phyloP scores from a whole-genome alignment of 2,797 vertebrate species.

The Morelia viridis region DNA sequence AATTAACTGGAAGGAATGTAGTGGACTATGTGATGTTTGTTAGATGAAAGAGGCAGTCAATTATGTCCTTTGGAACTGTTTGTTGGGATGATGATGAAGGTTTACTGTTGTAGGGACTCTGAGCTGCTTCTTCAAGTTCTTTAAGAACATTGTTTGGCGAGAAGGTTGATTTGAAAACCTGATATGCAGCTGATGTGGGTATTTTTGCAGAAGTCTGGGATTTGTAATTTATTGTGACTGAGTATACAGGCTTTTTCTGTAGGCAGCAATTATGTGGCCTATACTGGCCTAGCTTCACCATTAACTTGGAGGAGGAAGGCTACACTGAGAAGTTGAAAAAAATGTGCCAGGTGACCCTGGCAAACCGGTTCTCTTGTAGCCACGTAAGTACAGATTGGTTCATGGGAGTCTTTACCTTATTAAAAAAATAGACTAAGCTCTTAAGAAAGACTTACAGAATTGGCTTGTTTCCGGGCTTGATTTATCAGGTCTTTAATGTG shows the following conservation, averaged over 20 bases:
- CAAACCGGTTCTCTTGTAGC: not conserved
- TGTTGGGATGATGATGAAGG: not conserved
- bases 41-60: too few species aligned
- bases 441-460: conserved; percentile 83
- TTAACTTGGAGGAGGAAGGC: not conserved
- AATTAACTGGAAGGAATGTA: too few species aligned
- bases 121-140: not conserved
- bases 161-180: not conserved
- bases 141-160: not conserved
- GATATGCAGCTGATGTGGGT: not conserved
- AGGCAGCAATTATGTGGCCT: not conserved
- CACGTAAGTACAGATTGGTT: not conserved
- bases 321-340: not conserved
- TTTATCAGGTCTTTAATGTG: conserved; percentile 98
- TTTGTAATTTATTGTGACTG: not conserved
- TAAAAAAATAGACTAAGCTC: conserved; percentile 2
- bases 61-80: too few species aligned
- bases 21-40: too few species aligned
- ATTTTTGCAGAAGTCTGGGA: not conserved
- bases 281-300: not conserved
- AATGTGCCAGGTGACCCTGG: not conserved
- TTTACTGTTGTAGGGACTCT: not conserved
- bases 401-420: not conserved
- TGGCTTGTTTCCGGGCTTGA: conserved; percentile 97
- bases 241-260: not conserved